Base-by-base conservation (phyloP, 1,140 invertebrate genomes). In the Lucilia sericata region DNA sequence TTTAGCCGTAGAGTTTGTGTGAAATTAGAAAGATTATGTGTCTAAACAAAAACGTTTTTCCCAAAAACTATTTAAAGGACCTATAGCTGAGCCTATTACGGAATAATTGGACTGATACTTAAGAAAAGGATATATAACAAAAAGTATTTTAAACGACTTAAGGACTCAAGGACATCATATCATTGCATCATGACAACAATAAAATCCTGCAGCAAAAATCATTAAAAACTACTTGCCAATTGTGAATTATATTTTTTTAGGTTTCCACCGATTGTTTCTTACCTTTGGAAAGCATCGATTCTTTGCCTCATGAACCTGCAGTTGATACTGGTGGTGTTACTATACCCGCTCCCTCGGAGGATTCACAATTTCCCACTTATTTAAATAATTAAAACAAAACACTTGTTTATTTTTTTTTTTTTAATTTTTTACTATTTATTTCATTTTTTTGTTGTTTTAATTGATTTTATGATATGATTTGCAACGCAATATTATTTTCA, bases 261-360 rank as follows among this genome's bases (percentile, higher is more conserved):
- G 84, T 86, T 70, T 90, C 88, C 14, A 86, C 86, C 78, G 92
- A 93, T 84, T 93, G 92, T 86, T 93, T 93, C 85, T 87, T 93
- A 75, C 92, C 92, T 76, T 89, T 92, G 86, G 88, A 91, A 86
- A 85, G 92, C 89, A 87, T 92, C 21, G 88, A 90, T 82, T 90
- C 88, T 8, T 47, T 90, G 85, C 86, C 87, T 7, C 88, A 92
- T 81, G 93, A 93, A 84, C 93, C 93, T 83, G 91, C 91, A 74
- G 90, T 94, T 30, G 93, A 94, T 85, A 94, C 93, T 19, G 94
- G 93, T 36, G 93, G 93, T n/a, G 93, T 94, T 55, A 94, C 93
- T 10, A 94, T 94, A 87, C 93, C 93, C 10, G 93, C 93, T 14
- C 93, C 93, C 9, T 93, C 93, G 12, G 88, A 89, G 19, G 88